Base-by-base conservation (phyloP, 1,140 invertebrate genomes). In the Philopotamus ludificatus region DNA sequence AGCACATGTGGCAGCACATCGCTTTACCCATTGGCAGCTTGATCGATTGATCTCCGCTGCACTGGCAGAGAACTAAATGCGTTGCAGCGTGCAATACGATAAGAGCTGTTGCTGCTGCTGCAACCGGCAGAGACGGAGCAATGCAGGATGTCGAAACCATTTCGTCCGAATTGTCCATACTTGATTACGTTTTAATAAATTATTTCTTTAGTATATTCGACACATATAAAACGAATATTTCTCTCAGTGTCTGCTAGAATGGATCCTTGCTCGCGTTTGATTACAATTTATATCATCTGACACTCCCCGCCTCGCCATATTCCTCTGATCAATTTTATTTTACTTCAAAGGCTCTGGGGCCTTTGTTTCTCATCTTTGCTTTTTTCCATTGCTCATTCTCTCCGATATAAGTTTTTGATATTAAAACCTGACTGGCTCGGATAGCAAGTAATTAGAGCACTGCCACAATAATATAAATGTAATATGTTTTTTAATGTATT, bases 231-330 rank as follows among this genome's bases (percentile, higher is more conserved):
- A 51, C 18, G 2, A n/a, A 15, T 25, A 22, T 23, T 10, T 3
- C 12, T 34, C 41, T 54, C 41, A 34, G 41, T 54, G 51, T 54
- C 51, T 54, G 20, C 41, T n/a, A 42, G 34, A 57, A 57, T 34
- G 25, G 54, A 57, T 57, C 34, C 34, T 28, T 25, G 23, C 50
- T 53, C 28, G 42, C 34, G 42, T 57, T 57, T 57, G 54, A 57
- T 57, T 57, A 57, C 54, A 57, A 57, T 57, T 57, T 57, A 57
- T 28, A 57, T 57, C 54, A 57, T 42, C 54, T 57, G 54, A 57
- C 54, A 57, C 54, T 26, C 54, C 54, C 54, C 42, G 12, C 39
- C 25, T 54, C 51, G 41, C 54, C 54, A 57, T 21, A 57, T 39
- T 22, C 50, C 54, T 28, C 15, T 42, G 54, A 57, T 57, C 54